Base-by-base conservation (phyloP, 2,113 vertebrate genomes). In the Stictonetta naevosa region DNA sequence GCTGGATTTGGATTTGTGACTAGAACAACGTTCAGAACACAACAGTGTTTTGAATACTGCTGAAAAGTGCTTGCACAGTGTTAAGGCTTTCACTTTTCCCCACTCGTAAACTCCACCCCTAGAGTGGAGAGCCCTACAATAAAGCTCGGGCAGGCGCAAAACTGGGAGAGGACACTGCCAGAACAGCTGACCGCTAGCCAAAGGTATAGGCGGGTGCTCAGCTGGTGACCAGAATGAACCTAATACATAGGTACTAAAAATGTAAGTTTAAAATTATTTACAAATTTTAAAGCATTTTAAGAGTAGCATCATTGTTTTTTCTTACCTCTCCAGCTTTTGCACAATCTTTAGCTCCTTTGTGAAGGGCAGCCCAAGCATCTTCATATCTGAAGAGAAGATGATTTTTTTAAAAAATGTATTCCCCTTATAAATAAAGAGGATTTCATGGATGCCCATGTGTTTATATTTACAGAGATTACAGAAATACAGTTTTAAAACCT, bases 341-440 rank as follows among this genome's bases (percentile, higher is more conserved):
- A 96, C 98, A 98, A 52, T 99, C 99, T 96, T 98, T 98, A 29
- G 98, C 97, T 96, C 98, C 98, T 97, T 97, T 99, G 86, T 99
- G 99, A 96, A 99, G 98, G 34, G 98, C 95, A 93, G 98, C 98
- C 99, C 99, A 99, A 19, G 97, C 98, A 89, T 99, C 98, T 96
- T 99, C 99, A 96, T 99, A 99, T n/a, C 98, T 99, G 92, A 93
- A 74, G 38, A 96, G 74, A 73, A 97, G 48, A 93, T 28, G 0
- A 53, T 15, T 59, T 8, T 11, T 64, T 80, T 28, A 8, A 6
- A 71, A 6, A 71, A 23, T 48, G 8, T 7, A 3, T 17, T 63
- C 40, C 12, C 26, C 40, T 91, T 46, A 82, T 7, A 84, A 84
- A 71, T 5, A 17, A 76, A 75, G 40, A 52, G 6, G 9, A 68